Percentiles rank a stretch among this genome's conserved stretches.
Evolutionary conservation across 2,797 vertebrate genomes (phyloP).

Genomic region (Molossus molossus): DNA sequence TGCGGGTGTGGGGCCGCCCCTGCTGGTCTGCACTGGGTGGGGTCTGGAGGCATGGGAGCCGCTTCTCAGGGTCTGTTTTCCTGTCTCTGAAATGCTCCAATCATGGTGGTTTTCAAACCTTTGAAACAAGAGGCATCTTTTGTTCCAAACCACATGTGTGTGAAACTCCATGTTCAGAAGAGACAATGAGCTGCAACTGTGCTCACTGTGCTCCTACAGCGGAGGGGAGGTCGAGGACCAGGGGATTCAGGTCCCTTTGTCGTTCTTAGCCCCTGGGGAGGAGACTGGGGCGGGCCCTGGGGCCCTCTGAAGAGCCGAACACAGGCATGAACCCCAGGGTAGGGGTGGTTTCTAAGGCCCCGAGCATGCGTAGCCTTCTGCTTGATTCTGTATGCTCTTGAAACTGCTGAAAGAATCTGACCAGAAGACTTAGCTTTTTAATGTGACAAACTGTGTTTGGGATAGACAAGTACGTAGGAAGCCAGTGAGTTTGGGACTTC

Average conservation of each 20-base stretch:
- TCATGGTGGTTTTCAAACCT: neutral
- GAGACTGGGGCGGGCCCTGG: neutral
- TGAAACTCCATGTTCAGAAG: neutral
- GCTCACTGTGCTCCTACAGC: neutral
- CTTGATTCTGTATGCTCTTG: neutral
- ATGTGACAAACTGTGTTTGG: neutral
- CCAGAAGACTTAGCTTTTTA: neutral
- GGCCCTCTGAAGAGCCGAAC: neutral
- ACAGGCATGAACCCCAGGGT: neutral
- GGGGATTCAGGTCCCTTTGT: neutral
- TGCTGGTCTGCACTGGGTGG: neutral
- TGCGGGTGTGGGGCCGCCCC: neutral
- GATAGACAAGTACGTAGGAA: neutral
- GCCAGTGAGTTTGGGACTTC: neutral
- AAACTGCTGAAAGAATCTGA: neutral
- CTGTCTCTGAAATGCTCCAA: neutral
- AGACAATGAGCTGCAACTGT: neutral
- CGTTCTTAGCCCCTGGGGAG: neutral
- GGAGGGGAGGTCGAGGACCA: neutral
- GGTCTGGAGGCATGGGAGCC: accelerated
- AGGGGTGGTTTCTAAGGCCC: neutral
- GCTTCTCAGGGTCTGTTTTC: neutral
- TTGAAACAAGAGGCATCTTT: neutral
- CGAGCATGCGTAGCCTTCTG: neutral
- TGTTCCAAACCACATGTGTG: neutral